Evolutionary conservation across 2,888 invertebrate genomes (phyloP).

Genomic region (Phortica magna): DNA sequence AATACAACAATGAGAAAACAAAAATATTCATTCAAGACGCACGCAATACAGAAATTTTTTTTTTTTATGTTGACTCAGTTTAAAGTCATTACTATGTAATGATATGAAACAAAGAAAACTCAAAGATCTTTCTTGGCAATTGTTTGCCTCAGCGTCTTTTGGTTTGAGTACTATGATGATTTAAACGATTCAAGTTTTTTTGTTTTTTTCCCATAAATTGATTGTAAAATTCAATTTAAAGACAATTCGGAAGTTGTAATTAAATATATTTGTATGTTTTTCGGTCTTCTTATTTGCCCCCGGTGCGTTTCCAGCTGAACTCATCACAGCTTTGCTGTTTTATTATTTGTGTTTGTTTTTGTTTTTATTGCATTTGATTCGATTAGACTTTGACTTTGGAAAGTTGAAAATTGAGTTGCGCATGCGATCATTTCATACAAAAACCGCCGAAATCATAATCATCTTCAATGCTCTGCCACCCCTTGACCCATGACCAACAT

Average conservation of each 20-base stretch:
- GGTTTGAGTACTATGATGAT: not conserved
- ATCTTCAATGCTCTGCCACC: not conserved
- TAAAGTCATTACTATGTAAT: not conserved
- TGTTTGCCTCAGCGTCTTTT: not conserved
- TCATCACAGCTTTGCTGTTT: not conserved
- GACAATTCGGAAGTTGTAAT: conserved; percentile 34
- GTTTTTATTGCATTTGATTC: conserved; percentile 11
- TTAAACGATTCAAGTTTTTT: conserved; percentile 16
- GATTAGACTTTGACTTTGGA: conserved; percentile 17
- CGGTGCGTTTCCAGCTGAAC: no score
- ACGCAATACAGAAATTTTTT: conserved; percentile 24
- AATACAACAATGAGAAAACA: not conserved
- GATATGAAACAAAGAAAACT: not conserved
- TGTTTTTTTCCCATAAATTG: conserved; percentile 29
- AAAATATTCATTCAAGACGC: conserved; percentile 17
- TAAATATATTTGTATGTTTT: conserved; percentile 1
- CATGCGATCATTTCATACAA: not conserved
- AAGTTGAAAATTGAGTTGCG: not conserved
- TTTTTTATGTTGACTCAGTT: not conserved
- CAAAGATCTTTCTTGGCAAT: not conserved
- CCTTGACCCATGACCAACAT: not conserved
- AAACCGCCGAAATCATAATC: no score
- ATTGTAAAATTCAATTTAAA: conserved; percentile 30
- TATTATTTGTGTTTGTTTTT: not conserved
- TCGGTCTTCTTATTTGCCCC: not conserved